Evolutionary conservation across 2,113 vertebrate genomes (phyloP).

Genomic region (Panthera leo): DNA sequence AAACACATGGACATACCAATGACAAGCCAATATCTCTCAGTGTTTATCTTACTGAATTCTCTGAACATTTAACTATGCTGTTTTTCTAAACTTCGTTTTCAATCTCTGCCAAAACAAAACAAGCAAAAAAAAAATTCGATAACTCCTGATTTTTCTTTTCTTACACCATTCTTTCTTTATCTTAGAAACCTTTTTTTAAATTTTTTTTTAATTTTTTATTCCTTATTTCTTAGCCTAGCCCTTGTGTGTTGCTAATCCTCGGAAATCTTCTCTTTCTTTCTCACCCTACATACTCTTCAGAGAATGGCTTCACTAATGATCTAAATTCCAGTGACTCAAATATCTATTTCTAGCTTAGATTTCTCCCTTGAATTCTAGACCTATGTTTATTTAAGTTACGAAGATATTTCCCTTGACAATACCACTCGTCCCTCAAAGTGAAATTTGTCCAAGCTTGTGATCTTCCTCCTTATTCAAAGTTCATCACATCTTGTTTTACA

Average conservation of each 20-base stretch:
- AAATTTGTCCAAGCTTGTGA: background rate
- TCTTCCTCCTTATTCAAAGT: background rate
- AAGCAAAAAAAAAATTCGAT: background rate
- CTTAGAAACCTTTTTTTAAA: background rate
- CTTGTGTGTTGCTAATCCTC: background rate
- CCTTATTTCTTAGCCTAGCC: background rate
- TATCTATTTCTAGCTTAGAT: background rate
- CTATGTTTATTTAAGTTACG: background rate
- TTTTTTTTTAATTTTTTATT: background rate
- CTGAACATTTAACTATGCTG: background rate
- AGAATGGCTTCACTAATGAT: background rate
- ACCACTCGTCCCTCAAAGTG: background rate
- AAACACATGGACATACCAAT: background rate
- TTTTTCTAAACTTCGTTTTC: background rate
- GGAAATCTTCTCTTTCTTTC: background rate
- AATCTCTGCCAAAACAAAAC: background rate
- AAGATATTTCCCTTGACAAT: background rate
- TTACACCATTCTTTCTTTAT: background rate
- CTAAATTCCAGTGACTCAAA: background rate
- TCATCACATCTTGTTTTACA: background rate
- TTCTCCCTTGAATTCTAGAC: background rate
- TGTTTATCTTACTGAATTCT: background rate
- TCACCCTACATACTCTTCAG: background rate
- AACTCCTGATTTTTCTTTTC: background rate
- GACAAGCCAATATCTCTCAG: background rate